Evolutionary conservation across 2,888 invertebrate genomes (phyloP), one percentile per base, ranked within the genome.

Genomic region (Noctua pronuba): DNA sequence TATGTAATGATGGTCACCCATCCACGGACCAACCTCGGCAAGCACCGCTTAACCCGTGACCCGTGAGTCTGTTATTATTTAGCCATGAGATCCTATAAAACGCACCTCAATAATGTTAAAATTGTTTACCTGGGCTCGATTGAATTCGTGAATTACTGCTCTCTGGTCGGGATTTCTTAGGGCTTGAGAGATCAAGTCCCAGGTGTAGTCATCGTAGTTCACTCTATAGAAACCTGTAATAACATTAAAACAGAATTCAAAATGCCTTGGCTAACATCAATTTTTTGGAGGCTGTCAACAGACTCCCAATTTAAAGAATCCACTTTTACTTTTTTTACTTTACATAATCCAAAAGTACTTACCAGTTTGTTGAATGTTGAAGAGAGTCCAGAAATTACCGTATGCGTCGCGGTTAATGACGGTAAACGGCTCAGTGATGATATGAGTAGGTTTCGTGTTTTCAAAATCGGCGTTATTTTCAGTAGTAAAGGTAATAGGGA

Each of bases 111-210:
- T 44, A 21, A 49, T 49, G 24, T 49, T 55, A 2, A 44, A 52
- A 52, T 44, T n/a, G 5, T 31, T 73, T 73, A 98, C 96, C 94
- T 99, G 98, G 7, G 98, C 98, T 88, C 98, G 97, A 92, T 98
- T 98, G 21, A 97, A 93, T 65, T 97, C 97, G 84, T 98, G 97
- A 72, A 65, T 65, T 24, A n/a, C 41, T 18, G 3, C 13, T 65
- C 41, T 41, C 38, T 64, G 13, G 3, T 7, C 38, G 35, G 64
- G 11, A 24, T 41, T 0, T 41, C 93, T 90, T 76, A 97, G 91
- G 44, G 96, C 97, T 2, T 93, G 76, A 4, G 92, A 92, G 62
- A 97, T 96, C 31, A 95, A 92, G 1, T 95, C 85, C 98, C 97
- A 98, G 1, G 97, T 97, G 69, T 93, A 93, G 1, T 91, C 89